phyloP scores from a whole-genome alignment of 2,888 invertebrate genomes.

The Netelia virgata region DNA sequence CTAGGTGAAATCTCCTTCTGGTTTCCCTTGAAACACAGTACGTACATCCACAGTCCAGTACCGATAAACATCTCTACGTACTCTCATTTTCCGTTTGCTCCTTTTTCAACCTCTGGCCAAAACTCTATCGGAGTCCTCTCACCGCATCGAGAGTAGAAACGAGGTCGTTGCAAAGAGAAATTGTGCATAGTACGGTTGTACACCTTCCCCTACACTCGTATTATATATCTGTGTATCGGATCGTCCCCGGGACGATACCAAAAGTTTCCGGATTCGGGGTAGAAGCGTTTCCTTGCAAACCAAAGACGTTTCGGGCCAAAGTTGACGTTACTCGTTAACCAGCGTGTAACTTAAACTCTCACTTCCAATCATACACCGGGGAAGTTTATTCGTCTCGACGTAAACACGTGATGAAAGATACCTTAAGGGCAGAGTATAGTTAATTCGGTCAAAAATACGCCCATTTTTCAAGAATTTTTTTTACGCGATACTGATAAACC shows the following conservation, averaged over 20 bases:
- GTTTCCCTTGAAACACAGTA: not conserved
- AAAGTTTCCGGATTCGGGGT: constrained; percentile 21
- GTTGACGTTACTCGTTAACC: not conserved
- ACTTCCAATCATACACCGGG: not conserved
- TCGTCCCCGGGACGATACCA: constrained; percentile 9
- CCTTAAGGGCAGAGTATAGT: too few relatives aligned
- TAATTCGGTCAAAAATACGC: too few relatives aligned
- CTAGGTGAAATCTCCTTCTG: not conserved
- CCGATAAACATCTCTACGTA: constrained; percentile 13
- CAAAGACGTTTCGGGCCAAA: not conserved
- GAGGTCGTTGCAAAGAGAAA: constrained; percentile 16
- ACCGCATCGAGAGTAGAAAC: constrained; percentile 33
- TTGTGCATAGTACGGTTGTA: not conserved
- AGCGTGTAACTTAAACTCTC: not conserved
- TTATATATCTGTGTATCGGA: not conserved
- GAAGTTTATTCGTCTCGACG: not conserved
- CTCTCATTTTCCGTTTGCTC: constrained; percentile 17
- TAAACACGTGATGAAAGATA: not conserved
- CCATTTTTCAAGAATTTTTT: too few relatives aligned
- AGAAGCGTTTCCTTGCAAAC: constrained; percentile 17
- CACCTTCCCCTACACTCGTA: not conserved
- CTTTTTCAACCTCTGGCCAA: constrained; percentile 2
- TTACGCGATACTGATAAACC: too few relatives aligned
- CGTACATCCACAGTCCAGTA: not conserved
- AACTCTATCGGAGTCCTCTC: constrained; percentile 27